These are phyloP conservation scores for Saguinus oedipus DNA, from an alignment of 2,797 vertebrate species.

Conservation along the genomic window DNA sequence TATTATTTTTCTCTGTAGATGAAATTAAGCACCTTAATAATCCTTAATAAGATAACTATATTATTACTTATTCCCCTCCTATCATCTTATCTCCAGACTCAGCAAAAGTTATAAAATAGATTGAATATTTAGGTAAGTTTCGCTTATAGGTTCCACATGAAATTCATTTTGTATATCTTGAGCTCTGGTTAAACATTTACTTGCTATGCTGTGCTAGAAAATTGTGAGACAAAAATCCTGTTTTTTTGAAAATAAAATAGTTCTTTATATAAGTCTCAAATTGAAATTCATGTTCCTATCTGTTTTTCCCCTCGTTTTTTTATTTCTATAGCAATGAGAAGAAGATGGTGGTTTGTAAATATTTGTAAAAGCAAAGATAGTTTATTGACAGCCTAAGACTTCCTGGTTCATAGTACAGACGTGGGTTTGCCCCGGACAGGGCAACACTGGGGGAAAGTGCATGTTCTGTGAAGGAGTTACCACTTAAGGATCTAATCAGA, in stretches of 20 bases:
- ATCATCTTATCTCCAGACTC: neutral
- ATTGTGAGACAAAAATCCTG: neutral
- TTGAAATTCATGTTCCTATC: constrained; percentile 21
- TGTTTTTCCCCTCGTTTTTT: neutral
- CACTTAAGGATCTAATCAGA: neutral
- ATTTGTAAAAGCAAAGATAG: constrained; percentile 64
- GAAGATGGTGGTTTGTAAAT: constrained; percentile 62
- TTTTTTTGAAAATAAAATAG: neutral
- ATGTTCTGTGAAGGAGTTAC: fast-evolving
- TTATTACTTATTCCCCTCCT: neutral
- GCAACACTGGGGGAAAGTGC: neutral
- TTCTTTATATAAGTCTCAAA: neutral
- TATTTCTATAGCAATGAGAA: constrained; percentile 13
- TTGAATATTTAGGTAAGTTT: neutral
- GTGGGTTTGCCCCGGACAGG: neutral
- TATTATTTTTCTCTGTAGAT: neutral
- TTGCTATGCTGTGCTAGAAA: neutral
- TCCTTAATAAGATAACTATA: neutral
- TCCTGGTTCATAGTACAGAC: constrained; percentile 62
- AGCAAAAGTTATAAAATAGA: neutral
- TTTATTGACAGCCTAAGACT: constrained; percentile 51
- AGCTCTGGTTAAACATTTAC: constrained; percentile 18
- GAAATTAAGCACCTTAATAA: neutral
- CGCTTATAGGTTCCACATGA: neutral
- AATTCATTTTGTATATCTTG: neutral